Evolutionary conservation across 1,140 invertebrate species (phyloP).

Genomic region (Copidosoma floridanum): DNA sequence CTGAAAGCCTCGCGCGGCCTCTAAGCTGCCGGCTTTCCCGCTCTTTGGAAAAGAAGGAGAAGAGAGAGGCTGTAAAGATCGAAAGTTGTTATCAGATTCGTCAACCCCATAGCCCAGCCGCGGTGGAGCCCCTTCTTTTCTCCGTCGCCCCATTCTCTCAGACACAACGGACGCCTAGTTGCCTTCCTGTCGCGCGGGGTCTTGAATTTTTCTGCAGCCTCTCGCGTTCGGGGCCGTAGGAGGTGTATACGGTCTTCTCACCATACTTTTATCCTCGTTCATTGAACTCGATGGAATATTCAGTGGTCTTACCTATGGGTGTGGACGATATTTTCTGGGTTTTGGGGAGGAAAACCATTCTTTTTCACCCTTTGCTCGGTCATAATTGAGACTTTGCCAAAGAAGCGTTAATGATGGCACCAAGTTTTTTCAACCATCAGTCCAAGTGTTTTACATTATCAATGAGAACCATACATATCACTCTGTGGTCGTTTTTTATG

Average conservation of each 20-base stretch:
- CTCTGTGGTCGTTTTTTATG: too few relatives aligned
- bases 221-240: slow-evolving; percentile 2
- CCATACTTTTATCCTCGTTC: slow-evolving; percentile 5
- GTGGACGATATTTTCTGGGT: too few relatives aligned
- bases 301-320: too few relatives aligned
- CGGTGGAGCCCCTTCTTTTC: too few relatives aligned
- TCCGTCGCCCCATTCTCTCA: slow-evolving; percentile 16
- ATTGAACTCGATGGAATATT: slow-evolving; percentile 18
- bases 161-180: background rate
- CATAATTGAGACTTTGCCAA: background rate
- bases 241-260: too few relatives aligned
- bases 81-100: slow-evolving; percentile 39
- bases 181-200: slow-evolving; percentile 13
- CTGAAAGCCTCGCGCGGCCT: slow-evolving; percentile 19
- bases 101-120: too few relatives aligned
- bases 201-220: slow-evolving; percentile 25
- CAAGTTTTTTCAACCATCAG: too few relatives aligned
- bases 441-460: background rate
- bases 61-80: slow-evolving; percentile 25
- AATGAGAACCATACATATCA: background rate
- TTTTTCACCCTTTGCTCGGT: too few relatives aligned
- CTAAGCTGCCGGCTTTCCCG: slow-evolving; percentile 6
- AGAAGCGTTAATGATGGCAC: too few relatives aligned
- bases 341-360: too few relatives aligned
- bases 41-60: slow-evolving; percentile 3